A percentile compares a stretch with the other conserved stretches of the same genome.
Conservation (phyloP, 2,113 vertebrate genomes). For the Forbesichthys agassizii region DNA sequence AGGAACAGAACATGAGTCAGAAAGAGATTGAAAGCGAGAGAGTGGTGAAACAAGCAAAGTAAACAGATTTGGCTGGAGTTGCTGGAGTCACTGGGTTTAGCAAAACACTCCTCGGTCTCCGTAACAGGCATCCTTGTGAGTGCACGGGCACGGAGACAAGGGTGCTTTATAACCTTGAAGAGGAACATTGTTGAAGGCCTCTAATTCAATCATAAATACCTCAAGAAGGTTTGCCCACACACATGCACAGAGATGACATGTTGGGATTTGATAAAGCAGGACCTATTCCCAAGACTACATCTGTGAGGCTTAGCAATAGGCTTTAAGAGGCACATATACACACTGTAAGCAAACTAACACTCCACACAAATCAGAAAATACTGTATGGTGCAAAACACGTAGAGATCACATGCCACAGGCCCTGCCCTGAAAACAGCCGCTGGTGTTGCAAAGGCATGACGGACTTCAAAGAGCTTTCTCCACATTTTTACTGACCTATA, state of each 20-base stretch:
- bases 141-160: conserved; percentile 59
- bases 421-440: no score
- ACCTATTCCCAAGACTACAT: conserved; percentile 8
- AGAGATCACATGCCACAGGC: no score
- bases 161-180: conserved; percentile 67
- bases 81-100: conserved; percentile 76
- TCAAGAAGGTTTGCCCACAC: conserved; percentile 26
- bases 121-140: conserved; percentile 72
- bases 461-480: no score
- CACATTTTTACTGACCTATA: no score
- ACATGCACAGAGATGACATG: conserved; percentile 15
- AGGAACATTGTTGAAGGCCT: conserved; percentile 58
- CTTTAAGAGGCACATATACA: neutral
- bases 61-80: conserved; percentile 71
- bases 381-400: neutral
- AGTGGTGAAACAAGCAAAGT: conserved; percentile 60
- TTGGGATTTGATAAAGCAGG: conserved; percentile 14
- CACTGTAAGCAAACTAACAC: neutral
- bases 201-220: conserved; percentile 64
- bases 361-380: neutral
- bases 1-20: conserved; percentile 50
- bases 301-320: neutral
- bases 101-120: conserved; percentile 76
- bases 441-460: no score
- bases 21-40: conserved; percentile 44